Percentiles rank a stretch among this genome's conserved stretches.
Evolutionary conservation across 2,113 vertebrate species (phyloP).

Genomic region (Takifugu bimaculatus): DNA sequence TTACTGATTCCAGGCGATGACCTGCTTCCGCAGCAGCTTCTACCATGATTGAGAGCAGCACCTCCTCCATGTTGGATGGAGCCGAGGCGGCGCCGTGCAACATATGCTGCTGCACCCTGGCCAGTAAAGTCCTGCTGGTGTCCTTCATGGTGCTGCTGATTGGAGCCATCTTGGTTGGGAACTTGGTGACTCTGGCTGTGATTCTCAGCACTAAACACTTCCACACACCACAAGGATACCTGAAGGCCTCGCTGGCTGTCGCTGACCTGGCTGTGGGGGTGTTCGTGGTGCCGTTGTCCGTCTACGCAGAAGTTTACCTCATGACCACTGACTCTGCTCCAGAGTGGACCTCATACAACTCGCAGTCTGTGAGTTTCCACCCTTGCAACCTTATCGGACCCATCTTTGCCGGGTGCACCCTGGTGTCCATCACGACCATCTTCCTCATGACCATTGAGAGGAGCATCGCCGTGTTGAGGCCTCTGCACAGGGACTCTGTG

Average conservation of each 20-base stretch:
- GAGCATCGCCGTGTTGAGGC: constrained; percentile 74
- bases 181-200: constrained; percentile 74
- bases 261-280: constrained; percentile 76
- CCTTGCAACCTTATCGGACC: constrained; percentile 74
- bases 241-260: constrained; percentile 77
- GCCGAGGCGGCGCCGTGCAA: constrained; percentile 59
- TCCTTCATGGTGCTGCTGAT: constrained; percentile 74
- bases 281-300: constrained; percentile 75
- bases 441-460: constrained; percentile 75
- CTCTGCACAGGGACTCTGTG: constrained; percentile 74
- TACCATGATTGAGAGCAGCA: constrained; percentile 40
- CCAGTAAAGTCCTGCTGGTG: constrained; percentile 69
- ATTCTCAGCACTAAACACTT: constrained; percentile 72
- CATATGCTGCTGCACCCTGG: constrained; percentile 71
- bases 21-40: not conserved
- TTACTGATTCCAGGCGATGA: constrained; percentile 32
- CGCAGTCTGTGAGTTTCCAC: constrained; percentile 65
- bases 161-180: constrained; percentile 72
- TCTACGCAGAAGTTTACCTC: constrained; percentile 73
- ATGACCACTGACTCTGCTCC: constrained; percentile 58
- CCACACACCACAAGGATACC: constrained; percentile 76
- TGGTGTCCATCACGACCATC: constrained; percentile 79
- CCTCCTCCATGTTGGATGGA: constrained; percentile 47
- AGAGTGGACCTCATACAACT: constrained; percentile 63
- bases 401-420: constrained; percentile 77